Percentiles rank a stretch among this genome's conserved stretches.
Conservation (phyloP, 2,113 vertebrate species). For the Rhombomys opimus region DNA sequence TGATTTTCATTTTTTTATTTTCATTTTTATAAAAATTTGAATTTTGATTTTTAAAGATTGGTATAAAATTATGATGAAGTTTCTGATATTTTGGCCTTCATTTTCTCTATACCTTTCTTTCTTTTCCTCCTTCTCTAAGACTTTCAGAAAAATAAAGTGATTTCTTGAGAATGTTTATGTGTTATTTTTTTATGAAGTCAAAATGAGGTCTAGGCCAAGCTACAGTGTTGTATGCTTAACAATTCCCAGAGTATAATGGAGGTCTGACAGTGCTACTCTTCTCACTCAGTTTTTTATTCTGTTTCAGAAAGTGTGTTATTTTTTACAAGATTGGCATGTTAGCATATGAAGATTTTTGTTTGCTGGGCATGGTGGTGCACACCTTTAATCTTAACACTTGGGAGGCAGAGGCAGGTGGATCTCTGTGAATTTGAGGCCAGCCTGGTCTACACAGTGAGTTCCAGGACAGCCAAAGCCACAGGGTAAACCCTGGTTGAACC, state of each 20-base stretch:
- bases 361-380: neutral
- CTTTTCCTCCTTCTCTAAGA: neutral
- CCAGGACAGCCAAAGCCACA: neutral
- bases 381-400: neutral
- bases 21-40: neutral
- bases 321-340: neutral
- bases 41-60: neutral
- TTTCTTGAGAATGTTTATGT: neutral
- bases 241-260: too few species aligned
- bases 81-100: neutral
- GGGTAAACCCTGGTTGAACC: neutral
- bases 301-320: too few species aligned
- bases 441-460: neutral
- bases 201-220: neutral
- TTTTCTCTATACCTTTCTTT: neutral
- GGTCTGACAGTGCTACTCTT: too few species aligned
- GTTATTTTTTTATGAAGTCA: too few species aligned
- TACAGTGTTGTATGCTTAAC: too few species aligned
- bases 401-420: neutral
- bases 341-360: neutral
- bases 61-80: neutral
- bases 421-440: neutral
- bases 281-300: neutral
- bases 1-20: neutral
- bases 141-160: neutral